Conservation (phyloP, 2,113 vertebrate genomes). For the Procapra przewalskii region DNA sequence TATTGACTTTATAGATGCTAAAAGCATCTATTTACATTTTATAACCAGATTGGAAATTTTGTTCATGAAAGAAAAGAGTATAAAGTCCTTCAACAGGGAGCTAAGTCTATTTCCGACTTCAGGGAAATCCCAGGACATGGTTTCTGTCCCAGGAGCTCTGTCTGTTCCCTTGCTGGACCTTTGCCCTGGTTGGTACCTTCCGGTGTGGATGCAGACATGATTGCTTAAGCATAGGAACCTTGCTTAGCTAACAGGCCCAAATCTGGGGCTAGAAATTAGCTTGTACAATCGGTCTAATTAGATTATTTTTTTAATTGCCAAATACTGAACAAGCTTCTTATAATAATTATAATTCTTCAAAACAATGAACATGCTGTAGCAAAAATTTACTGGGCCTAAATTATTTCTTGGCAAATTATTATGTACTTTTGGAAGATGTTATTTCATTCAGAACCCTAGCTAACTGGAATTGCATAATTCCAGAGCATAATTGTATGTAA, state of each 20-base stretch:
- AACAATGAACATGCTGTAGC: not conserved
- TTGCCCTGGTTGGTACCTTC: not conserved
- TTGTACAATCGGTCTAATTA: not conserved
- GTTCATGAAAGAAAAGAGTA: not conserved
- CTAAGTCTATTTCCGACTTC: not conserved
- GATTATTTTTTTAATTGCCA: constrained; percentile 23
- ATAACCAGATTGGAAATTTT: not conserved
- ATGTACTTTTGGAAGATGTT: not conserved
- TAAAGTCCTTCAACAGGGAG: not conserved
- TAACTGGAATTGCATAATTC: not conserved
- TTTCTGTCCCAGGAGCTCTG: not conserved
- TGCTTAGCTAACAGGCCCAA: not conserved
- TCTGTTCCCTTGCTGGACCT: not conserved
- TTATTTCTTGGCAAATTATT: constrained; percentile 17
- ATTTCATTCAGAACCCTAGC: not conserved
- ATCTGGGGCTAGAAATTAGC: not conserved
- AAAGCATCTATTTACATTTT: not conserved
- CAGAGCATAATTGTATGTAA: not conserved
- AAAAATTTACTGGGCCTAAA: not conserved
- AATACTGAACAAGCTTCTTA: not conserved
- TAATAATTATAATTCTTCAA: constrained; percentile 16
- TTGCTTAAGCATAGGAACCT: not conserved
- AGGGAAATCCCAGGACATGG: not conserved
- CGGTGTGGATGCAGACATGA: not conserved
- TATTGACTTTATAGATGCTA: not conserved